Conservation (phyloP, 2,113 vertebrate species). For the Arenaria interpres region DNA sequence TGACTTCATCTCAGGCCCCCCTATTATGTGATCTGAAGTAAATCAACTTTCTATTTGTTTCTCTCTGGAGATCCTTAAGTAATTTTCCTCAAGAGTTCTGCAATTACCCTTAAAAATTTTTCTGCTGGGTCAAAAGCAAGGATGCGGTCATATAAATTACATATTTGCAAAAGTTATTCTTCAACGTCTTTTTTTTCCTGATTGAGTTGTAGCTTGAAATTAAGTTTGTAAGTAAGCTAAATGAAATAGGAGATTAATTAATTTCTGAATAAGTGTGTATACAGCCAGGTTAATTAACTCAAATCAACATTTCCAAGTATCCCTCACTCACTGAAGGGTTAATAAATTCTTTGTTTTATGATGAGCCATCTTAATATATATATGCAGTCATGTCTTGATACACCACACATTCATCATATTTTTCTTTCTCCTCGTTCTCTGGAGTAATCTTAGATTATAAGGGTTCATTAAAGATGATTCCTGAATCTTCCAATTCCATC, state of each 20-base stretch:
- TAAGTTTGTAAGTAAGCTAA: neutral
- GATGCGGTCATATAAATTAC: neutral
- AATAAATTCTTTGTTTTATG: neutral
- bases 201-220: neutral
- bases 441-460: neutral
- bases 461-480: neutral
- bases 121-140: slow-evolving; percentile 14
- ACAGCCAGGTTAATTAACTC: neutral
- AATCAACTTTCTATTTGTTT: slow-evolving; percentile 41
- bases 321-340: neutral
- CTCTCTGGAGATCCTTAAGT: slow-evolving; percentile 17
- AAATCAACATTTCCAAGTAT: neutral
- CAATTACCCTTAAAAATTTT: neutral
- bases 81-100: slow-evolving; percentile 21
- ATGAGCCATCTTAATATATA: neutral
- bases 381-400: neutral
- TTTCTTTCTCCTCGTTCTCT: neutral
- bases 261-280: neutral
- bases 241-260: neutral
- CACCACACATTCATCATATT: neutral
- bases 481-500: neutral
- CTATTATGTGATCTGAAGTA: slow-evolving; percentile 2
- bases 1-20: slow-evolving; percentile 35
- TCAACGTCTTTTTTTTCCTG: neutral
- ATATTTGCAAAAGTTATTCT: neutral